These are phyloP conservation scores for Drosophila virilis DNA, from an alignment of 1,140 invertebrate species.

Conservation along the genomic window DNA sequence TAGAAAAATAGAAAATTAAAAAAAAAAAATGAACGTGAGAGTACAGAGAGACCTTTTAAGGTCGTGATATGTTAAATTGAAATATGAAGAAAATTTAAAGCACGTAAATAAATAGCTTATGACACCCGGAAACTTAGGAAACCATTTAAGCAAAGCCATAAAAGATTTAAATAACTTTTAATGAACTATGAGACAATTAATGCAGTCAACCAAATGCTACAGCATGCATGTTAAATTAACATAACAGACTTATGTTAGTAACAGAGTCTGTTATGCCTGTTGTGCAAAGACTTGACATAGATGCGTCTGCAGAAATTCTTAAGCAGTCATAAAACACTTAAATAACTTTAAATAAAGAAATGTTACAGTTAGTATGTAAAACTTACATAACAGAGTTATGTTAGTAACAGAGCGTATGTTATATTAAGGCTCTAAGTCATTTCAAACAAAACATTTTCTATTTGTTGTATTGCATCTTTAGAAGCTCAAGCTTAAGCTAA, in stretches of 20 bases:
- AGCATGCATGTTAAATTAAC: too few species aligned
- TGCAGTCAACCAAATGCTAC: background rate
- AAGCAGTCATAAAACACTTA: too few species aligned
- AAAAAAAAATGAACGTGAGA: background rate
- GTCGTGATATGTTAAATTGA: constrained; percentile 1
- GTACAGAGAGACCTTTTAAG: background rate
- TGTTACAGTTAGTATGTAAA: too few species aligned
- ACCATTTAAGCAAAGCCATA: background rate
- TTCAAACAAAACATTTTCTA: too few species aligned
- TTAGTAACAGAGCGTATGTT: too few species aligned
- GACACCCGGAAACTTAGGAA: background rate
- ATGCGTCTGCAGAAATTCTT: too few species aligned
- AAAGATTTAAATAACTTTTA: background rate
- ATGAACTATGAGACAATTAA: background rate
- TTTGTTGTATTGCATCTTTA: background rate
- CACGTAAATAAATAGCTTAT: constrained; percentile 6
- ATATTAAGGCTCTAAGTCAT: too few species aligned
- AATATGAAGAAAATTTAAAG: constrained; percentile 1
- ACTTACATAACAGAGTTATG: too few species aligned
- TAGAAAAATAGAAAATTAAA: constrained; percentile 2
- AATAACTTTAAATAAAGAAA: too few species aligned
- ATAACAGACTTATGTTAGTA: too few species aligned
- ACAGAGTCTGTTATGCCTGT: too few species aligned
- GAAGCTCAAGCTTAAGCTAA: background rate
- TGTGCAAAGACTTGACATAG: too few species aligned